These are phyloP conservation scores for Taenioides sp. DNA, from an alignment of 2,797 vertebrate genomes.

Conservation along the genomic window DNA sequence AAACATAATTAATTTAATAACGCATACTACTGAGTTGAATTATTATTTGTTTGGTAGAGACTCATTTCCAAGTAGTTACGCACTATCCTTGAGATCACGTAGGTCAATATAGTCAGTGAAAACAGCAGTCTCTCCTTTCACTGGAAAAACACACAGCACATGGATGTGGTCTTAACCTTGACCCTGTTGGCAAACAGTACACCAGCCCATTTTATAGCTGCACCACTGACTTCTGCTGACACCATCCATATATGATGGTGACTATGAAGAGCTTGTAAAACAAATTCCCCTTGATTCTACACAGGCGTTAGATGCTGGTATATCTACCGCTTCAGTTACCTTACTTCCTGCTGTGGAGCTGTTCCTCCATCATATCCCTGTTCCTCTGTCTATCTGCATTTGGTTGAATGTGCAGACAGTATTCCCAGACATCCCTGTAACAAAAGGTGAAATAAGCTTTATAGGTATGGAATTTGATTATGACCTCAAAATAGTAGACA, in stretches of 20 bases:
- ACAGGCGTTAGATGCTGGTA: neutral
- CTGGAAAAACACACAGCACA: neutral
- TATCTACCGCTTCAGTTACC: neutral
- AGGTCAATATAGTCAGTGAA: neutral
- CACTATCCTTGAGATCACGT: neutral
- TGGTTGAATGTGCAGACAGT: constrained; percentile 26
- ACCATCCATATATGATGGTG: neutral
- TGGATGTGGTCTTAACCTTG: neutral
- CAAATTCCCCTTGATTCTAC: constrained; percentile 3
- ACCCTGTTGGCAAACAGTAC: neutral
- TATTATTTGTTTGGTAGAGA: too few relatives aligned
- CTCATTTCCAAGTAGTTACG: neutral
- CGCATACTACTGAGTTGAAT: too few relatives aligned
- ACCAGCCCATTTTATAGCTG: neutral
- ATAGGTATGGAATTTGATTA: neutral
- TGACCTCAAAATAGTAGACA: neutral
- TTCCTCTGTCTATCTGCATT: constrained; percentile 18
- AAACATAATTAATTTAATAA: too few relatives aligned
- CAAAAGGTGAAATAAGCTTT: neutral
- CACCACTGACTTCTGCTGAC: neutral
- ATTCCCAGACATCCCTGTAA: neutral
- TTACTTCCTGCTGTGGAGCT: neutral
- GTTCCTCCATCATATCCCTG: neutral
- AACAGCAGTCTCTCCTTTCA: neutral
- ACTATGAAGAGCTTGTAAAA: constrained; percentile 3